A percentile compares a stretch with the other conserved stretches of the same genome.
These are phyloP conservation scores for Zapornia atra DNA, from an alignment of 2,113 vertebrate species.

Conservation along the genomic window DNA sequence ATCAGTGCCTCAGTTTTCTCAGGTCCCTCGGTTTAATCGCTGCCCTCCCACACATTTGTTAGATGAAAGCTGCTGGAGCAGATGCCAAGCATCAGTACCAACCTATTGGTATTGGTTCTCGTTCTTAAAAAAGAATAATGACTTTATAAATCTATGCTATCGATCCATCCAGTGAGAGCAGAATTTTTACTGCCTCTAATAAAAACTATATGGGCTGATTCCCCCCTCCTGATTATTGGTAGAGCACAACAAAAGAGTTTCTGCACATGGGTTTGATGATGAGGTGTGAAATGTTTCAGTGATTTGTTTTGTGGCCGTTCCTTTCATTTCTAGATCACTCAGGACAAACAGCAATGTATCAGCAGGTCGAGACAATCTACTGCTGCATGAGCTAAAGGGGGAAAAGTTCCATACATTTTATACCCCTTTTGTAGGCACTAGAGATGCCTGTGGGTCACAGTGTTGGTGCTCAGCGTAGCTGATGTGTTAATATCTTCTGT, in stretches of 20 bases:
- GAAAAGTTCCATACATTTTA: conserved; percentile 56
- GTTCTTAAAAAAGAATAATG: background rate
- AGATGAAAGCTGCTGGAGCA: background rate
- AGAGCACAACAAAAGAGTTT: conserved; percentile 47
- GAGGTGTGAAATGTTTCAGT: conserved; percentile 66
- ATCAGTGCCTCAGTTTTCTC: background rate
- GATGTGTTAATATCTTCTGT: conserved; percentile 23
- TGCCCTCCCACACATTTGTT: background rate
- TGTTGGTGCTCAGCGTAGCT: background rate
- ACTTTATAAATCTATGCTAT: background rate
- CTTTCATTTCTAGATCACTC: conserved; percentile 67
- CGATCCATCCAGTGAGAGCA: background rate
- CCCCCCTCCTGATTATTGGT: background rate
- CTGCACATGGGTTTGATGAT: conserved; percentile 53
- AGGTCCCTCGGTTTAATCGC: background rate
- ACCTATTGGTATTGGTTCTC: background rate
- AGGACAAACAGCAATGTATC: conserved; percentile 63
- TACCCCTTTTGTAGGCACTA: conserved; percentile 51
- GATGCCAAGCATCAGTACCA: background rate
- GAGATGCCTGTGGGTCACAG: conserved; percentile 36
- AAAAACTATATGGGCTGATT: conserved; percentile 37
- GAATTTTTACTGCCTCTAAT: conserved; percentile 36
- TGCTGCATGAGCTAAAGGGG: conserved; percentile 40
- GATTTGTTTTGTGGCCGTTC: conserved; percentile 67
- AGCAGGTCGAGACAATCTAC: conserved; percentile 56